Percentiles rank a stretch among this genome's conserved stretches.
Conservation (phyloP, 2,113 vertebrate genomes). For the Egretta garzetta region DNA sequence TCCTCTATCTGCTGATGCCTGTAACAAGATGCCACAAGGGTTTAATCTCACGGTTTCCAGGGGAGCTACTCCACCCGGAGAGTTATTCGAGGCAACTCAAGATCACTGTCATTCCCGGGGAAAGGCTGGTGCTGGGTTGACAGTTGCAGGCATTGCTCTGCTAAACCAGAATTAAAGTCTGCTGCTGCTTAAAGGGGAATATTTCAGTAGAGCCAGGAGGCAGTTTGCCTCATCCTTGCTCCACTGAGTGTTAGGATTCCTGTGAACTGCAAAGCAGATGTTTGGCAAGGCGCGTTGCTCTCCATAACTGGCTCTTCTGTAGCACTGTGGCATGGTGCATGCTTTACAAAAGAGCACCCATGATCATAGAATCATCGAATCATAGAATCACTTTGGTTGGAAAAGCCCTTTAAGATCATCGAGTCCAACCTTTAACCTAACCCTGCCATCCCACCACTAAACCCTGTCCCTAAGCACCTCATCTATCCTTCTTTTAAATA, state of each 20-base stretch:
- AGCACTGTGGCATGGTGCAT: background rate
- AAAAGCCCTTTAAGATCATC: no score
- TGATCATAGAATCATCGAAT: no score
- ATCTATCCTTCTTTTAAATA: no score
- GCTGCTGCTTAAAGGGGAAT: background rate
- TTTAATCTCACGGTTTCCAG: slow-evolving; percentile 3
- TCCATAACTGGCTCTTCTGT: background rate
- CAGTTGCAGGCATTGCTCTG: background rate
- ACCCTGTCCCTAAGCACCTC: no score
- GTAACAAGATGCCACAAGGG: background rate
- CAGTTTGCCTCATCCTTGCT: background rate
- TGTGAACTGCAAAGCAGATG: background rate
- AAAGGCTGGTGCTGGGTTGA: background rate
- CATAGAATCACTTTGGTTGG: no score
- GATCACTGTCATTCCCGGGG: background rate
- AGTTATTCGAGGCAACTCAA: background rate
- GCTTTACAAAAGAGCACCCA: background rate
- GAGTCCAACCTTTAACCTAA: no score
- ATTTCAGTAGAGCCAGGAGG: background rate
- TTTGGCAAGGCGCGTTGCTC: background rate
- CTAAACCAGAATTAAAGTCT: background rate
- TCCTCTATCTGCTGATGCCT: background rate
- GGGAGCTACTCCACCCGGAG: background rate
- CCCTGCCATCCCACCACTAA: no score
- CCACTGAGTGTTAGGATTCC: background rate